Evolutionary conservation across 2,797 vertebrate genomes (phyloP), one percentile per base, ranked within the genome.

Genomic region (Prunella strophiata): DNA sequence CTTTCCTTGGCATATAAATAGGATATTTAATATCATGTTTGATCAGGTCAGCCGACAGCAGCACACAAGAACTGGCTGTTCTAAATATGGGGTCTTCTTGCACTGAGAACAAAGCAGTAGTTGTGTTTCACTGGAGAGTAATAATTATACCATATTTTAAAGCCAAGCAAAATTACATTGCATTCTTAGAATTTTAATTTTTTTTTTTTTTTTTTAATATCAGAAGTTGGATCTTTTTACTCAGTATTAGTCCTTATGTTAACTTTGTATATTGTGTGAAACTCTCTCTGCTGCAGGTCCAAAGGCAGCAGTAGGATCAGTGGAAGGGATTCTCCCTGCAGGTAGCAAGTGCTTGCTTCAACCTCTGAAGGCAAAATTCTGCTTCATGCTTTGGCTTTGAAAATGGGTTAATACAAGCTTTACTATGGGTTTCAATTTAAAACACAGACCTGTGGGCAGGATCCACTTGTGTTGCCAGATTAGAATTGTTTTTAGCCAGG

Each of bases 401-500:
- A 62, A 78, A 85, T 27, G 2, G 12, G 16, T 76, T 40, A 42
- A 3, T 27, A 4, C 10, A 36, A 55, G 21, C 23, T 51, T 70
- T 21, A 17, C 5, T 19, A 1, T 10, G 18, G 16, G 29, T 51
- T 72, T 55, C 38, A 30, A 3, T 23, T 65, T 67, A 18, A 48
- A 68, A 29, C 16, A 45, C 12, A 50, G 36, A n/a, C 11, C 12
- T 6, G 10, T 58, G 30, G 21, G 17, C 23, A 63, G 8, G 20
- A 66, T 66, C 42, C 14, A 21, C 30, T 36, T 4, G 0, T 3
- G 11, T 2, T 34, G 7, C 4, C n/a, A 66, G 20, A 9, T 6
- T 5, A 34, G 29, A 59, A 40, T 8, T 77, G 10, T 5, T 76
- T 73, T 66, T 23, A 70, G 14, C 11, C 34, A 55, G 67, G 29